Percentiles rank a stretch among this genome's conserved stretches.
Evolutionary conservation across 2,888 invertebrate species (phyloP).

Genomic region (Sericinus montela): DNA sequence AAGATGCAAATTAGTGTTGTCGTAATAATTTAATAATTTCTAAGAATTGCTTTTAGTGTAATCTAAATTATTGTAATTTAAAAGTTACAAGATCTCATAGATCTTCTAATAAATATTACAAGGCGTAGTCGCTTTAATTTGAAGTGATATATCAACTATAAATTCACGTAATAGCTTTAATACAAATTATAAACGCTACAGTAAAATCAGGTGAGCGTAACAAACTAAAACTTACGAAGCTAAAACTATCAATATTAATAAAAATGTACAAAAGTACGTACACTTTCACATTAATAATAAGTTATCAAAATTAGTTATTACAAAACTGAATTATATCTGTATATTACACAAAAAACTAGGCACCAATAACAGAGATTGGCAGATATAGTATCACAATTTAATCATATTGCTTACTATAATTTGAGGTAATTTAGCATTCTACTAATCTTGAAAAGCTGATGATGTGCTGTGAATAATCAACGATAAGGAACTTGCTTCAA

Average conservation of each 20-base stretch:
- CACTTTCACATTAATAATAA: background rate
- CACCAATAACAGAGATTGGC: slow-evolving; percentile 15
- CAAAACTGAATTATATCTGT: background rate
- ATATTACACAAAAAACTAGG: slow-evolving; percentile 5
- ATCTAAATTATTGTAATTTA: too few relatives aligned
- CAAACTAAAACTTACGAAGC: background rate
- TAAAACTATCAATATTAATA: background rate
- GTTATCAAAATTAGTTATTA: slow-evolving; percentile 1
- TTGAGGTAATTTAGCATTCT: slow-evolving; percentile 15
- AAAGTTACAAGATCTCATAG: too few relatives aligned
- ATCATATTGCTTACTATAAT: slow-evolving; percentile 17
- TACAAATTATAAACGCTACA: too few relatives aligned
- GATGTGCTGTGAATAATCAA: slow-evolving; percentile 1
- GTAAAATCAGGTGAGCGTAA: background rate
- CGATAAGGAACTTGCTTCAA: too few relatives aligned
- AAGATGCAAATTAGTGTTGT: too few relatives aligned
- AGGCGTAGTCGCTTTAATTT: too few relatives aligned
- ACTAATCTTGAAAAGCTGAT: background rate
- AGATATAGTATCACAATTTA: slow-evolving; percentile 13
- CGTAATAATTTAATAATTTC: too few relatives aligned
- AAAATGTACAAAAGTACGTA: slow-evolving; percentile 3
- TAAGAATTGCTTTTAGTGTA: too few relatives aligned
- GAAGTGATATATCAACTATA: too few relatives aligned
- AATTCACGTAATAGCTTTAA: too few relatives aligned
- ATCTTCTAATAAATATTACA: too few relatives aligned